These are phyloP conservation scores for Cheiracanthium punctorium DNA, from an alignment of 2,888 invertebrate genomes.

Conservation along the genomic window DNA sequence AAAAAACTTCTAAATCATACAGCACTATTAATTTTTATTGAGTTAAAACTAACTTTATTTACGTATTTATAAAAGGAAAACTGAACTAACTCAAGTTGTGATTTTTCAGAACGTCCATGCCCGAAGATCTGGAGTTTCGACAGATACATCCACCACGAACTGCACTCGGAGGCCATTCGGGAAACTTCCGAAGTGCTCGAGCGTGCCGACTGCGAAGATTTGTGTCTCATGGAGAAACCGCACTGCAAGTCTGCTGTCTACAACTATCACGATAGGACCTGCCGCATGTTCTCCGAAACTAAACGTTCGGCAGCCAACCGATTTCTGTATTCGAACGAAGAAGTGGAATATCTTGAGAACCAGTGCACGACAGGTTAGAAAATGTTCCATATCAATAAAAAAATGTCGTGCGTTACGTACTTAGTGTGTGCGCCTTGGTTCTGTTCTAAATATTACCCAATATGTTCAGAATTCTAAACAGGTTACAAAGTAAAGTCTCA, in stretches of 20 bases:
- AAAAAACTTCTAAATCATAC: too few relatives aligned
- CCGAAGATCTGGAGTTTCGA: constrained; percentile 78
- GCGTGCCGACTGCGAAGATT: constrained; percentile 78
- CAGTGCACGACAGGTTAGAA: constrained; percentile 79
- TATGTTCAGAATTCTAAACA: too few relatives aligned
- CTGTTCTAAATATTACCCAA: too few relatives aligned
- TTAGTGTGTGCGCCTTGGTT: too few relatives aligned
- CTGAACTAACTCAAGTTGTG: too few relatives aligned
- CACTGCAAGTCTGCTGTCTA: constrained; percentile 79
- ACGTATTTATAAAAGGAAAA: too few relatives aligned
- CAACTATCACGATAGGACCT: constrained; percentile 77
- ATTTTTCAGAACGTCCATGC: constrained; percentile 75
- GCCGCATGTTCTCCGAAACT: constrained; percentile 78
- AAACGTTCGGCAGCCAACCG: constrained; percentile 78
- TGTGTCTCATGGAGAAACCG: constrained; percentile 77
- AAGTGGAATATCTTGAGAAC: constrained; percentile 79
- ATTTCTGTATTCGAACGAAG: constrained; percentile 76
- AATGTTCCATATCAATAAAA: too few relatives aligned
- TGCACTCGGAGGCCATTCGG: constrained; percentile 77
- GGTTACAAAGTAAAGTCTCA: too few relatives aligned
- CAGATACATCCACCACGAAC: constrained; percentile 77
- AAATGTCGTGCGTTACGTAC: too few relatives aligned
- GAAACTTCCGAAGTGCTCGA: constrained; percentile 76
- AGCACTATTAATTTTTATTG: too few relatives aligned
- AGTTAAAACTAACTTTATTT: too few relatives aligned